Evolutionary conservation across 2,888 invertebrate genomes (phyloP).

Genomic region (Dione vanillae): DNA sequence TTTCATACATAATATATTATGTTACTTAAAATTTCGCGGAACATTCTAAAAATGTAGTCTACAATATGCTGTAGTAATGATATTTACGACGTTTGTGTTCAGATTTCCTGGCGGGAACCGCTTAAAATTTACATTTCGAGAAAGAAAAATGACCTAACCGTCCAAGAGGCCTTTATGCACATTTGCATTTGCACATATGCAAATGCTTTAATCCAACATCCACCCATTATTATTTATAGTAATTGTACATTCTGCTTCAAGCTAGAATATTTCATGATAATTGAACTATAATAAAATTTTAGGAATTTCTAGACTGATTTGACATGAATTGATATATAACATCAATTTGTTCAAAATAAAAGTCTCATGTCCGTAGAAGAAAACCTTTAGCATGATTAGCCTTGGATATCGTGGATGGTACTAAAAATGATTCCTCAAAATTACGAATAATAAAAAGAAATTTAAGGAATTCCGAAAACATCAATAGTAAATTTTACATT

Average conservation of each 20-base stretch:
- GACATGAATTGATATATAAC: too few relatives aligned
- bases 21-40: neutral
- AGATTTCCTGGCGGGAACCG: slow-evolving; percentile 19
- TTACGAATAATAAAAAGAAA: too few relatives aligned
- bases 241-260: slow-evolving; percentile 1
- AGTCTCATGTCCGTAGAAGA: too few relatives aligned
- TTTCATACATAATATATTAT: neutral
- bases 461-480: too few relatives aligned
- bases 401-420: too few relatives aligned
- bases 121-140: slow-evolving; percentile 25
- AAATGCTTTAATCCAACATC: slow-evolving; percentile 20
- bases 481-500: too few relatives aligned
- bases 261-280: neutral
- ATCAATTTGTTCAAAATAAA: too few relatives aligned
- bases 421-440: too few relatives aligned
- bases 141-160: slow-evolving; percentile 26
- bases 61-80: slow-evolving; percentile 21
- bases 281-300: neutral
- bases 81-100: slow-evolving; percentile 21
- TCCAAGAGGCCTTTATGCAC: slow-evolving; percentile 24
- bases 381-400: too few relatives aligned
- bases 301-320: too few relatives aligned
- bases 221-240: slow-evolving; percentile 12
- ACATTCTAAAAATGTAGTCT: slow-evolving; percentile 3
- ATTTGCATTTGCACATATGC: slow-evolving; percentile 27